These are phyloP conservation scores for Aphelinus atriplicis DNA, from an alignment of 1,140 invertebrate genomes.

Conservation along the genomic window DNA sequence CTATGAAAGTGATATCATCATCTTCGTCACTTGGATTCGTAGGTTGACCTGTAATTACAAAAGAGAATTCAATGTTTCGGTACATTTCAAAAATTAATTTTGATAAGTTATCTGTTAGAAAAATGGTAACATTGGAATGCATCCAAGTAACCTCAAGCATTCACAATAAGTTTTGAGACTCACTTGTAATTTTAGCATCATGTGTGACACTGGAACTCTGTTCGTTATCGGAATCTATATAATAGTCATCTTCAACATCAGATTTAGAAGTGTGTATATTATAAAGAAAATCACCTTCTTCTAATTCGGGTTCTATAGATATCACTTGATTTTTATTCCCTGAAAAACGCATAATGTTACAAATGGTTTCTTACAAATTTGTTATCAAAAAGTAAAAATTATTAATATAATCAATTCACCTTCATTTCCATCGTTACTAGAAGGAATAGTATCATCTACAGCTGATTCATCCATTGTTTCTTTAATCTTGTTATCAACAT, in stretches of 20 bases:
- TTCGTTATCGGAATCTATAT: neutral
- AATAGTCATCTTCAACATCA: neutral
- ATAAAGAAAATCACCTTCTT: conserved; percentile 14
- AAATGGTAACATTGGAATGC: too few species aligned
- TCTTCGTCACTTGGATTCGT: neutral
- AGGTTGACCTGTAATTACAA: too few species aligned
- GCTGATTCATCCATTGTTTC: neutral
- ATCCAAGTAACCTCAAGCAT: too few species aligned
- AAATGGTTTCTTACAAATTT: neutral
- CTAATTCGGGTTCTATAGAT: conserved; percentile 8
- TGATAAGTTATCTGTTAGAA: too few species aligned
- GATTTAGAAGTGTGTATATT: conserved; percentile 12
- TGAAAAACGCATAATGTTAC: neutral
- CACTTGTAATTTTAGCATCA: too few species aligned
- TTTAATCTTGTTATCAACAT: neutral
- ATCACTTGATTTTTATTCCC: conserved; percentile 13
- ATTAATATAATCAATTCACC: neutral
- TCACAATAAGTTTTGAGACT: too few species aligned
- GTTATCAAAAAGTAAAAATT: neutral
- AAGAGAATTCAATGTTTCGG: too few species aligned
- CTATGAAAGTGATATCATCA: neutral
- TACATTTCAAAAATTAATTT: too few species aligned
- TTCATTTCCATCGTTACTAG: neutral
- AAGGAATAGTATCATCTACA: neutral
- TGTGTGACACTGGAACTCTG: too few species aligned